Conservation (phyloP, 2,797 vertebrate genomes). For the Molossus alvarezi region DNA sequence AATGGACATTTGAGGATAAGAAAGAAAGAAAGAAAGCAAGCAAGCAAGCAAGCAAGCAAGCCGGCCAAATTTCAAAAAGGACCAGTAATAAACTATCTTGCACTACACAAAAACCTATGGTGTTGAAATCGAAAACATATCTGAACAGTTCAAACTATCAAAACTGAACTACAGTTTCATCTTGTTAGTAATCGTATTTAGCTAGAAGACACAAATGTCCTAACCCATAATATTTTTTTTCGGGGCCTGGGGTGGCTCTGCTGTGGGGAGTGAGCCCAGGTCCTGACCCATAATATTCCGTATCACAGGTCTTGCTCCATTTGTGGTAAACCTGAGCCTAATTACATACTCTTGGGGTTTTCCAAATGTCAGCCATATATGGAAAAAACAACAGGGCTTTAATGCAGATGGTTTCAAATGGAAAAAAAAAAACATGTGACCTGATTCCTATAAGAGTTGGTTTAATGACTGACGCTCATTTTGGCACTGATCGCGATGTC, state of each 20-base stretch:
- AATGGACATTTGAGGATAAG: no score
- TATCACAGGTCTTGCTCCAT: slow-evolving; percentile 74
- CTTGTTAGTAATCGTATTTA: neutral
- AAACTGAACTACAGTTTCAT: neutral
- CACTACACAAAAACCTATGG: neutral
- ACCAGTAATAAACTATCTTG: slow-evolving; percentile 17
- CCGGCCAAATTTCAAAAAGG: slow-evolving; percentile 3
- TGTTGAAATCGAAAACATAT: slow-evolving; percentile 4
- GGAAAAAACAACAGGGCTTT: slow-evolving; percentile 63
- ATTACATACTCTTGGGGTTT: slow-evolving; percentile 74
- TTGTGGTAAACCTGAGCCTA: slow-evolving; percentile 47
- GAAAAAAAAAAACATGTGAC: slow-evolving; percentile 31
- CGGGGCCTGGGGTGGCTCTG: no score
- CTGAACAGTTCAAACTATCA: slow-evolving; percentile 20
- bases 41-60: no score
- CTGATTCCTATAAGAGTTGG: neutral
- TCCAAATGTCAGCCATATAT: neutral
- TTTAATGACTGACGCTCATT: neutral
- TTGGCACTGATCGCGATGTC: neutral
- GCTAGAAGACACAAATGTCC: slow-evolving; percentile 20
- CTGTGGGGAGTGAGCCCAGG: no score
- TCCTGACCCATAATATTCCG: neutral
- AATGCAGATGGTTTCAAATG: neutral
- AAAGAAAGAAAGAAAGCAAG: no score
- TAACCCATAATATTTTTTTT: neutral